Conservation (phyloP, 2,113 vertebrate genomes). For the Amphilophus citrinellus region DNA sequence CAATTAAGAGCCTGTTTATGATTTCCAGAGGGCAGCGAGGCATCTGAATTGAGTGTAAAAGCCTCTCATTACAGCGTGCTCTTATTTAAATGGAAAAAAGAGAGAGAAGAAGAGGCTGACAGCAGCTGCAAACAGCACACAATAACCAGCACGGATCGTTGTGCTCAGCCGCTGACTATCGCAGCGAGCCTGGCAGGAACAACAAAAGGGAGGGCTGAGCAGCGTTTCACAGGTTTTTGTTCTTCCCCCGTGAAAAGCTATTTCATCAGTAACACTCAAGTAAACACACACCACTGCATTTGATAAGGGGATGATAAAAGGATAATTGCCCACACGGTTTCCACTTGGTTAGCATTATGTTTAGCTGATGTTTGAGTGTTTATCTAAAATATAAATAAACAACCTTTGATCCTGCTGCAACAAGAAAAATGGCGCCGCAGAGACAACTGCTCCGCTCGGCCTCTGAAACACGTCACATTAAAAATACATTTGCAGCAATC, state of each 20-base stretch:
- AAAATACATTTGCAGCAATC: slow-evolving; percentile 5
- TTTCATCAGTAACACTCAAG: slow-evolving; percentile 9
- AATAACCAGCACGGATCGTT: neutral
- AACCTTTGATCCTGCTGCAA: neutral
- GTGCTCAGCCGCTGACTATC: neutral
- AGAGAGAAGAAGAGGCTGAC: neutral
- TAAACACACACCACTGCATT: slow-evolving; percentile 8
- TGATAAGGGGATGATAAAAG: slow-evolving; percentile 54
- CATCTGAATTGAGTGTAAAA: slow-evolving; percentile 58
- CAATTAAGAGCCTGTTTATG: slow-evolving; percentile 53
- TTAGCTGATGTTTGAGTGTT: neutral
- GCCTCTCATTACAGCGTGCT: slow-evolving; percentile 44
- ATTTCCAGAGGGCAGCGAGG: slow-evolving; percentile 37
- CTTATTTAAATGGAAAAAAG: slow-evolving; percentile 25
- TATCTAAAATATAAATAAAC: neutral
- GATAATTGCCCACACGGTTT: slow-evolving; percentile 33
- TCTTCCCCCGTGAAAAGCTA: neutral
- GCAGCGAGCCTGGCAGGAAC: neutral
- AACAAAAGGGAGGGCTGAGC: slow-evolving; percentile 30
- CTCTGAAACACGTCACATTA: neutral
- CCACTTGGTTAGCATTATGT: slow-evolving; percentile 23
- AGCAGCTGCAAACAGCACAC: slow-evolving; percentile 23
- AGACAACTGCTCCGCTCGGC: neutral
- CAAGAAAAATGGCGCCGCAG: neutral
- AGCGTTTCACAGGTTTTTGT: slow-evolving; percentile 34